A percentile compares a stretch with the other conserved stretches of the same genome.
Evolutionary conservation across 2,888 invertebrate species (phyloP).

Genomic region (Melanchra persicariae): DNA sequence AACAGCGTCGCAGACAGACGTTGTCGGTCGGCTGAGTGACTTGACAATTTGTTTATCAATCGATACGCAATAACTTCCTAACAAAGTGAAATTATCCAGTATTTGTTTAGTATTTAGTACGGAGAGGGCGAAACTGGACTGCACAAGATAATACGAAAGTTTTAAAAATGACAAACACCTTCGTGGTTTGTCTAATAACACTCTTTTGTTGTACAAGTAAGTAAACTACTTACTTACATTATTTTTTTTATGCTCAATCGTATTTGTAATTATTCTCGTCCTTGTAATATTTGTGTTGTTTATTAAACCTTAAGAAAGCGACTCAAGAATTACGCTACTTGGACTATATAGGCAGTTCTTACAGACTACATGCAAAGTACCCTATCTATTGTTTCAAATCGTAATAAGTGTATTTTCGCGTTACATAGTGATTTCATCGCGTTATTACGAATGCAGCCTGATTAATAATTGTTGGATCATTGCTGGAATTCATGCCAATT

Average conservation of each 20-base stretch:
- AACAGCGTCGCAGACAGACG: constrained; percentile 20
- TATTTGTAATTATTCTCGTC: constrained; percentile 66
- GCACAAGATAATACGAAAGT: constrained; percentile 67
- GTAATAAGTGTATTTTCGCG: constrained; percentile 31
- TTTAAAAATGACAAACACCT: constrained; percentile 84
- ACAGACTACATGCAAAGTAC: constrained; percentile 45
- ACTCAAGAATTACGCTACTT: not conserved
- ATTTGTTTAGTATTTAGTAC: constrained; percentile 76
- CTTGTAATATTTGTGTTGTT: constrained; percentile 66
- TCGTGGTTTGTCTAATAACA: constrained; percentile 84
- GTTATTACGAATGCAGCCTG: constrained; percentile 43
- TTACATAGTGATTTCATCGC: constrained; percentile 44
- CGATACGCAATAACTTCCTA: constrained; percentile 82
- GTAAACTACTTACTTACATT: constrained; percentile 65
- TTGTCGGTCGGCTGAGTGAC: constrained; percentile 67
- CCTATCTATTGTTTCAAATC: constrained; percentile 49
- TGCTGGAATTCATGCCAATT: constrained; percentile 20
- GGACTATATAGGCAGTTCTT: not conserved
- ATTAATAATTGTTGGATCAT: constrained; percentile 37
- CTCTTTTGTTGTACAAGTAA: constrained; percentile 85
- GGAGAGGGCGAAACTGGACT: constrained; percentile 74
- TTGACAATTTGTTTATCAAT: constrained; percentile 82
- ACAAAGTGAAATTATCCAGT: constrained; percentile 85
- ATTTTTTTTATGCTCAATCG: constrained; percentile 51
- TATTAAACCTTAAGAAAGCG: constrained; percentile 5